Base-by-base conservation (phyloP, 2,113 vertebrate species). In the Austrofundulus limnaeus region DNA sequence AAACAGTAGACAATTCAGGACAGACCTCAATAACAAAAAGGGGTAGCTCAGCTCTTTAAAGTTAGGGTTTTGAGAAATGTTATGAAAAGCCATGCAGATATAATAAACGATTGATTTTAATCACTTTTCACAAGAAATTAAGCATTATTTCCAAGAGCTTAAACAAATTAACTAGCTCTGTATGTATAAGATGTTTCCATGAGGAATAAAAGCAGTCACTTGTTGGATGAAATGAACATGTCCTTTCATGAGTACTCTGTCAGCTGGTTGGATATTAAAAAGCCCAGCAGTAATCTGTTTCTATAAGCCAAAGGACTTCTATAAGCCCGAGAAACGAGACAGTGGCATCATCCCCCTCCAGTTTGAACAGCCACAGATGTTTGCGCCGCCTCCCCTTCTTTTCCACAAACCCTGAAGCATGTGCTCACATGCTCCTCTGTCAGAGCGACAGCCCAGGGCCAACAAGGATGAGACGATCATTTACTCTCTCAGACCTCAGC, bases 211-310 rank as follows among this genome's bases (percentile, higher is more conserved):
- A 47, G 2, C 19, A 21, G n/a, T n/a, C n/a, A n/a, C n/a, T n/a
- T n/a, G 19, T 47, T 21, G 2, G 1, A 3, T 20, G 21, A 47
- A 47, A 11, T 2, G n/a, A 72, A 72, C 61, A 34, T 11, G 48
- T 41, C 51, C 38, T 61, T 70, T 81, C 66, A 72, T 60, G 72
- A 79, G 42, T n/a, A 58, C 74, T 62, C 28, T 73, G 23, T 69
- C 52, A 66, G 70, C 39, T 50, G 50, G 70, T 59, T 66, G 37
- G 21, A 58, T 24, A 43, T 57, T 42, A 41, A 47, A 66, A 60
- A 25, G 10, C 15, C n/a, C 47, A 15, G 12, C 39, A 58, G 53
- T 48, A 50, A 61, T 72, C 21, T 46, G 6, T 15, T 3, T 52
- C 19, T 53, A 12, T 16, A 42, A 17, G 8, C 9, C 11, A 41